Evolutionary conservation across 2,113 vertebrate species (phyloP), one percentile per base, ranked within the genome.

Genomic region (Phodopus roborovskii): DNA sequence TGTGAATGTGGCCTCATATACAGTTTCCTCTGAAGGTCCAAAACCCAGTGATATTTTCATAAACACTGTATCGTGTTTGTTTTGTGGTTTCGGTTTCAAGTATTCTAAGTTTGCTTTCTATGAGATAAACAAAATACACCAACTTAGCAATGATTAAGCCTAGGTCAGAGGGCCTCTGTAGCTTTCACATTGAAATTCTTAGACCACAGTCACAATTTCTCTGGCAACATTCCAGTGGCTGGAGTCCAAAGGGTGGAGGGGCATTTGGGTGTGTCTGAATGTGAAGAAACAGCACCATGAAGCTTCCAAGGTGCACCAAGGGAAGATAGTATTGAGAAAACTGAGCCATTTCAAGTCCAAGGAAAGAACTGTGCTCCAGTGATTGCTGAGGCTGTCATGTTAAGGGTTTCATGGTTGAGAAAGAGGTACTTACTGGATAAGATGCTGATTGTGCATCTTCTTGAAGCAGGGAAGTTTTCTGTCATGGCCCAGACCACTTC

Each of bases 121-220:
- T n/a, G 33, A 78, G 68, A 28, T 58, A 92, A 94, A 73, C 50
- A 85, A 94, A 24, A 81, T 39, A 28, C 56, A 48, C 26, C 73
- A 74, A 91, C 33, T 92, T 89, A 30, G 28, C 81, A 83, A 93
- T 86, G 33, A 45, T 64, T 17, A 53, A 28, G 15, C 7, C 60
- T 87, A 19, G 56, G n/a, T 48, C 68, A 66, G 81, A 94, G 2
- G 9, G 9, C 42, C 78, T 15, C 17, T 81, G 71, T 92, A 81
- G 24, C 89, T 42, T 92, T 53, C 84, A 91, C 94, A 86, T 36
- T 82, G 53, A 39, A 92, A 75, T 93, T 96, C 48, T 75, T 28
- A 94, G 77, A 42, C 36, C 22, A 74, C 73, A 95, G 56, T 36
- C 39, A 50, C 11, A 91, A 39, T 2, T 93, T 93, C 30, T 74